Percentiles rank a stretch among this genome's conserved stretches.
phyloP scores from a whole-genome alignment of 2,888 invertebrate species.

The Hirtodrosophila cameraria region DNA sequence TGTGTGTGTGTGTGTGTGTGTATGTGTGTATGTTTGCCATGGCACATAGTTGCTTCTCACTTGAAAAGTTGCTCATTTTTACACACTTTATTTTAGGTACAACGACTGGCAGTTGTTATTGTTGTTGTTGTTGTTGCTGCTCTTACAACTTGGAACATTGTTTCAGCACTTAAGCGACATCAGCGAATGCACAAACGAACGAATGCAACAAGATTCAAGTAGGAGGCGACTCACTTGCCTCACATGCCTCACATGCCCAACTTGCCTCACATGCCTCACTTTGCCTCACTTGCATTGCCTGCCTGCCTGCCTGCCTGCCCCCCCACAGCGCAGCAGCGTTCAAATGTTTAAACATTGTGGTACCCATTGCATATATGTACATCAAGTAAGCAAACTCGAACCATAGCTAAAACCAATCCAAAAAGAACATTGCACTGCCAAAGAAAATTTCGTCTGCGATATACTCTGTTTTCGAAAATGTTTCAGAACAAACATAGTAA shows the following conservation, averaged over 20 bases:
- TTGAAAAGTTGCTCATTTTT: conserved; percentile 76
- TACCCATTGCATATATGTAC: conserved; percentile 40
- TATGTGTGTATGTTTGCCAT: conserved; percentile 23
- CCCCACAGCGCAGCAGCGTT: conserved; percentile 59
- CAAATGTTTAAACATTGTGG: conserved; percentile 73
- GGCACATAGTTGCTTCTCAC: conserved; percentile 71
- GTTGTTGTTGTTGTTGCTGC: conserved; percentile 58
- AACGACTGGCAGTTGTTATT: conserved; percentile 51
- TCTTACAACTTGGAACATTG: conserved; percentile 79
- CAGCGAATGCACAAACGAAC: conserved; percentile 46
- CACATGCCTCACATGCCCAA: conserved; percentile 25
- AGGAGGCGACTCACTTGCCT: conserved; percentile 36
- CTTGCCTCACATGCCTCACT: conserved; percentile 17
- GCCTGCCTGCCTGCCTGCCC: conserved; percentile 41
- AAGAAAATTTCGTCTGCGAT: no score
- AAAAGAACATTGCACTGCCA: conserved; percentile 11
- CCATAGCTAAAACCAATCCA: conserved; percentile 26
- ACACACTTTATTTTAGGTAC: conserved; percentile 76
- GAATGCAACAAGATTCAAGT: conserved; percentile 31
- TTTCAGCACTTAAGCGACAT: conserved; percentile 79
- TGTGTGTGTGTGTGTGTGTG: conserved; percentile 10
- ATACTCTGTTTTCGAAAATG: no score
- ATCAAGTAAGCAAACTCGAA: conserved; percentile 14
- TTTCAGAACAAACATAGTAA: no score
- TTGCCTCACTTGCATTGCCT: no score